phyloP scores from a whole-genome alignment of 2,888 invertebrate species.

The Heliconius charithonia region DNA sequence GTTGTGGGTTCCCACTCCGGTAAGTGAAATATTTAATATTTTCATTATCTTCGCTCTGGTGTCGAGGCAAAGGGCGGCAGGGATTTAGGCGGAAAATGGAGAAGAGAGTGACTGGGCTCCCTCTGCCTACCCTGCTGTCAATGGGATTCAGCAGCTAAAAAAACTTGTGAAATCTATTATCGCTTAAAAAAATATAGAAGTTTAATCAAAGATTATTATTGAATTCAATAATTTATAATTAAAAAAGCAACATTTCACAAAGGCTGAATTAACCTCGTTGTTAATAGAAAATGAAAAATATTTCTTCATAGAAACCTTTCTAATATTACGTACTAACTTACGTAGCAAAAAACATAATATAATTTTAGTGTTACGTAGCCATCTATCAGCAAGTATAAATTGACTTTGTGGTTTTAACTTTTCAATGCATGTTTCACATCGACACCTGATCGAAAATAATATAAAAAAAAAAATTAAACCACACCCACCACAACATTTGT shows the following conservation, averaged over 20 bases:
- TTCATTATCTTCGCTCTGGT: too few relatives aligned
- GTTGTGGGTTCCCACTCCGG: too few relatives aligned
- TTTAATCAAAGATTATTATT: neutral
- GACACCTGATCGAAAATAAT: constrained; percentile 32
- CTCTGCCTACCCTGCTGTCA: too few relatives aligned
- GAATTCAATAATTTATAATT: neutral
- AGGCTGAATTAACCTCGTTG: neutral
- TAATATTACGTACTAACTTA: constrained; percentile 29
- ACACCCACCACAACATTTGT: constrained; percentile 22
- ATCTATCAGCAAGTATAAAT: constrained; percentile 34
- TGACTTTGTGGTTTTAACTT: constrained; percentile 38
- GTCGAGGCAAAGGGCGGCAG: too few relatives aligned
- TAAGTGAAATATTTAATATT: too few relatives aligned
- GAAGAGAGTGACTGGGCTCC: too few relatives aligned
- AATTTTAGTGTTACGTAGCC: constrained; percentile 29
- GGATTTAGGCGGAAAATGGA: too few relatives aligned
- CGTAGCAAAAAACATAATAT: constrained; percentile 24
- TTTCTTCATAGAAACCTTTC: constrained; percentile 25
- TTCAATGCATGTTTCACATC: constrained; percentile 38
- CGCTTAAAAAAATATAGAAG: neutral
- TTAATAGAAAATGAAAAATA: constrained; percentile 11
- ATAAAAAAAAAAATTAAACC: constrained; percentile 1
- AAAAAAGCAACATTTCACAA: neutral
- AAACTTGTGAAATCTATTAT: neutral
- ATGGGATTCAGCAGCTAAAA: too few relatives aligned